Conservation (phyloP, 1,140 invertebrate species). For the Harpegnathos saltator region DNA sequence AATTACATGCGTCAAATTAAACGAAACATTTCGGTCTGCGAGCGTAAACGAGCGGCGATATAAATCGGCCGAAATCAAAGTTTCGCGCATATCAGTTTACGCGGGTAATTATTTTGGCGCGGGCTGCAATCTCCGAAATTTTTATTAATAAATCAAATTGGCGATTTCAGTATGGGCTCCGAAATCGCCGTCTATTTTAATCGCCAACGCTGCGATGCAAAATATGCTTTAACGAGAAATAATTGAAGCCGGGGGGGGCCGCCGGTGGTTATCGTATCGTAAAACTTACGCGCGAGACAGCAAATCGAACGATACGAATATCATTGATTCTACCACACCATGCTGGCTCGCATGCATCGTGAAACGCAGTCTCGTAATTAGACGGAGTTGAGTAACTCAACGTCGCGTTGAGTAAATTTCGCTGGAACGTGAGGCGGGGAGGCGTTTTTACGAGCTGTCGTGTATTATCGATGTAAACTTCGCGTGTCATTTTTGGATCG, state of each 20-base stretch:
- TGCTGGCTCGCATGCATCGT: background rate
- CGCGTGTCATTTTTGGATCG: background rate
- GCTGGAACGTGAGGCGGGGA: conserved; percentile 10
- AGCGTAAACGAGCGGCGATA: background rate
- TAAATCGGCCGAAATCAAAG: conserved; percentile 40
- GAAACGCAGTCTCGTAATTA: conserved; percentile 34
- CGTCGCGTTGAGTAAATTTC: conserved; percentile 1
- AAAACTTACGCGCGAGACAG: conserved; percentile 8
- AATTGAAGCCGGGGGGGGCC: conserved; percentile 28
- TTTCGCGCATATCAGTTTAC: background rate
- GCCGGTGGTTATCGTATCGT: background rate
- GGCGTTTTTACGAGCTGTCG: background rate
- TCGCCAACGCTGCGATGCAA: background rate
- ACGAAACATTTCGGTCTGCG: background rate
- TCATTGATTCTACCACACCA: conserved; percentile 24
- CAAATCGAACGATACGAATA: conserved; percentile 33
- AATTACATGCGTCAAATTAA: conserved; percentile 52
- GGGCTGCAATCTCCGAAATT: background rate
- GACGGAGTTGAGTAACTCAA: background rate
- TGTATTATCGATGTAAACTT: background rate
- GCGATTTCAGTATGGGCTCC: background rate
- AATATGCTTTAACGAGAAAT: conserved; percentile 30
- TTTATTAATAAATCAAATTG: background rate
- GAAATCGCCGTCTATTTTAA: background rate
- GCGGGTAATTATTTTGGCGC: background rate